phyloP scores from a whole-genome alignment of 2,113 vertebrate genomes.

The Gasterosteus nipponicus region DNA sequence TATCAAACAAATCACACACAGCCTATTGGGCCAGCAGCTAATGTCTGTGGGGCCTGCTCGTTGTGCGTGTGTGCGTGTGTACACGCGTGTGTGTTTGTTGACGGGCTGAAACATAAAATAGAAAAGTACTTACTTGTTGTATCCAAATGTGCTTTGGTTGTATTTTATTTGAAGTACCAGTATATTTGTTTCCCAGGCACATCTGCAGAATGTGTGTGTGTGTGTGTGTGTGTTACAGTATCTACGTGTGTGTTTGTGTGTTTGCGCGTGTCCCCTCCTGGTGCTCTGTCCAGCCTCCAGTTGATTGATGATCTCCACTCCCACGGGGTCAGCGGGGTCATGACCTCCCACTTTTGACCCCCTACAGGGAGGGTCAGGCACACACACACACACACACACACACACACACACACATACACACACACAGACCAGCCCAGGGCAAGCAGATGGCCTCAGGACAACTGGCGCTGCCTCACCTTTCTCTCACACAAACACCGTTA shows the following conservation, averaged over 20 bases:
- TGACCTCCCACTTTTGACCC: constrained; percentile 77
- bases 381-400: constrained; percentile 32
- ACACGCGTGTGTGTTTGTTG: constrained; percentile 8
- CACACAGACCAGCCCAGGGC: constrained; percentile 12
- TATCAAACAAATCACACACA: constrained; percentile 24
- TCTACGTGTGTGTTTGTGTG: constrained; percentile 16
- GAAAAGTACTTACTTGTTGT: not conserved
- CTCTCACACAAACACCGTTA: constrained; percentile 20
- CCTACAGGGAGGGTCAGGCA: constrained; percentile 63
- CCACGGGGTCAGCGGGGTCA: constrained; percentile 74
- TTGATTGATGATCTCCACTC: constrained; percentile 81
- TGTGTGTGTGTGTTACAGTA: constrained; percentile 28
- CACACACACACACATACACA: constrained; percentile 27
- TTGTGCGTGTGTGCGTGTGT: constrained; percentile 18
- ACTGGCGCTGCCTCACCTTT: constrained; percentile 70
- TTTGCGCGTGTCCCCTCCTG: constrained; percentile 55
- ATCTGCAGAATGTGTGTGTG: not conserved
- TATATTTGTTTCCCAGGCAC: not conserved
- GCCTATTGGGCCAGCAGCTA: constrained; percentile 13
- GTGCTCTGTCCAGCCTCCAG: constrained; percentile 70
- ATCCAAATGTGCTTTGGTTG: constrained; percentile 10
- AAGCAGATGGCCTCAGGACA: constrained; percentile 78
- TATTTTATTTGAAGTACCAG: not conserved
- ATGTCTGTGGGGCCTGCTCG: not conserved
- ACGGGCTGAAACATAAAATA: not conserved